Conservation (phyloP, 2,113 vertebrate genomes). For the Paracanthobrama guichenoti region DNA sequence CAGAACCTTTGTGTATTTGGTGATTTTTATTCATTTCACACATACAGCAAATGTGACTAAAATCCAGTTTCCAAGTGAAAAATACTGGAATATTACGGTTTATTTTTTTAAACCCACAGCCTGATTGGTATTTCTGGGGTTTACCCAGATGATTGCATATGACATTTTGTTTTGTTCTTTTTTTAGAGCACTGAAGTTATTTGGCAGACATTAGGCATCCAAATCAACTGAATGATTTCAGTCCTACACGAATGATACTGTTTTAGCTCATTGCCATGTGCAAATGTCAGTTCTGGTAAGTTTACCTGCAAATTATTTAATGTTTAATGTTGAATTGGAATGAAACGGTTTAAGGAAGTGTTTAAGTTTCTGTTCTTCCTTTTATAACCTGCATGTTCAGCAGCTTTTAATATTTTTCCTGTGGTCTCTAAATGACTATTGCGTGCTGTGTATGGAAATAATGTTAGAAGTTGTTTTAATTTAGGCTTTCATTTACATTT, state of each 20-base stretch:
- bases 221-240: not conserved
- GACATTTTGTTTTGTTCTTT: not conserved
- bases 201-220: not conserved
- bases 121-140: not conserved
- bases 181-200: not conserved
- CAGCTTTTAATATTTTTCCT: not conserved
- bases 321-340: not conserved
- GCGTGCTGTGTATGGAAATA: not conserved
- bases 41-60: not conserved
- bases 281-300: not conserved
- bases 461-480: not conserved
- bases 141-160: not conserved
- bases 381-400: not conserved
- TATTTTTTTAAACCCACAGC: not conserved
- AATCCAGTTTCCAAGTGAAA: not conserved
- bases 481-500: too few species aligned
- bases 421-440: not conserved
- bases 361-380: not conserved
- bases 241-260: not conserved
- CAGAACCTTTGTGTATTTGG: conserved; percentile 18
- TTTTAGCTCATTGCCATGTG: not conserved
- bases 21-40: not conserved
- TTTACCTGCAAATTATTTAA: not conserved
- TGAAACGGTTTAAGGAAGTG: not conserved
- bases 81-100: not conserved